These are phyloP conservation scores for Conger conger DNA, from an alignment of 2,113 vertebrate genomes.

Conservation along the genomic window DNA sequence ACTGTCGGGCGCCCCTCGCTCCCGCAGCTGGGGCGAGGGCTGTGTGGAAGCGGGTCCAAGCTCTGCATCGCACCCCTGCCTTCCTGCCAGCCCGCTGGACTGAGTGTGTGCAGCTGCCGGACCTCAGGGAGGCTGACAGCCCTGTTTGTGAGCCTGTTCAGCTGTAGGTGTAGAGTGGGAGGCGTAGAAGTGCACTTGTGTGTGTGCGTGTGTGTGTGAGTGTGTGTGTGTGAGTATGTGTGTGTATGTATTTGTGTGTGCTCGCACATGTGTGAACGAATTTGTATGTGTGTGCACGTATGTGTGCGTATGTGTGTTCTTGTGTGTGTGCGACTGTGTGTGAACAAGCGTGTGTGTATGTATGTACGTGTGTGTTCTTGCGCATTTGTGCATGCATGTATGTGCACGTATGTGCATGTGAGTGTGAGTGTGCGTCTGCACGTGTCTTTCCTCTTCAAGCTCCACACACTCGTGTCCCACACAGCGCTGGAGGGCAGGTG, in stretches of 20 bases:
- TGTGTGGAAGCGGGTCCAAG: neutral
- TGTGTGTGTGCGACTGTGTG: no score
- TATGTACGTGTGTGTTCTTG: no score
- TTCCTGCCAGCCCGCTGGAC: neutral
- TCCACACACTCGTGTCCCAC: neutral
- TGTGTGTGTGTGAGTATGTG: no score
- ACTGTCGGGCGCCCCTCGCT: neutral
- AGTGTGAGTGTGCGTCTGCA: neutral
- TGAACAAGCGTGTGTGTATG: no score
- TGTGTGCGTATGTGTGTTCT: no score
- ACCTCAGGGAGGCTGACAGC: neutral
- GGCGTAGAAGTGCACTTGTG: neutral
- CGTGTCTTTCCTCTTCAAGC: constrained; percentile 8
- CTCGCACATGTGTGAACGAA: no score
- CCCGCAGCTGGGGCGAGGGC: neutral
- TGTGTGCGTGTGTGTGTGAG: neutral
- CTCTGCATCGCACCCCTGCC: neutral
- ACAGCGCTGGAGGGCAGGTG: neutral
- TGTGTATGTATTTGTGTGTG: no score
- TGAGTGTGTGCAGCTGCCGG: neutral
- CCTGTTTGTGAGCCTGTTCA: neutral
- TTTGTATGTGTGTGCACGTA: no score
- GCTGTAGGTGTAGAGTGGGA: neutral
- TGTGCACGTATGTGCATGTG: no score
- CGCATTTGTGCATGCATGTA: no score